Conservation (phyloP, 2,797 vertebrate genomes). For the Leptodactylus fallax region DNA sequence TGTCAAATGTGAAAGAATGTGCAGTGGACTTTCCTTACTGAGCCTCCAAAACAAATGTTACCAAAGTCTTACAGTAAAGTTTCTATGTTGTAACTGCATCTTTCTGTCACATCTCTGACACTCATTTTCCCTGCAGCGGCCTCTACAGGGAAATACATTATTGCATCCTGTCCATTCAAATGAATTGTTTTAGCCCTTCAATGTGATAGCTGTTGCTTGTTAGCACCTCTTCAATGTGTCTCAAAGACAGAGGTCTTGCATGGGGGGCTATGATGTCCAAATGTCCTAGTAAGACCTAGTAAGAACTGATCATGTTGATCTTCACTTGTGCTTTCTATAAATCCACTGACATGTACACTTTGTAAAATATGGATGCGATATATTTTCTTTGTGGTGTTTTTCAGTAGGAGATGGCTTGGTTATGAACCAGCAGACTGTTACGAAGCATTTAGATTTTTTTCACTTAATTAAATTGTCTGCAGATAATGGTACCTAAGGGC, state of each 20-base stretch:
- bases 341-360: background rate
- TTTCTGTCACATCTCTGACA: background rate
- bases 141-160: background rate
- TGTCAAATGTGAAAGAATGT: no score
- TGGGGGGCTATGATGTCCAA: no score
- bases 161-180: no score
- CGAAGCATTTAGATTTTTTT: background rate
- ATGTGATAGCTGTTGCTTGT: background rate
- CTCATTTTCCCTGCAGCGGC: no score
- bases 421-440: background rate
- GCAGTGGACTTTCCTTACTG: no score
- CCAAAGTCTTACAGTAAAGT: background rate
- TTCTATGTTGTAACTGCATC: background rate
- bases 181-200: background rate
- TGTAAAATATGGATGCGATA: background rate
- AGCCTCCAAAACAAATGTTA: no score
- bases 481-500: slow-evolving; percentile 22
- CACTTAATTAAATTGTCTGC: slow-evolving; percentile 25
- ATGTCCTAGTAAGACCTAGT: background rate
- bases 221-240: no score
- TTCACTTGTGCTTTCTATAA: background rate
- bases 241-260: no score
- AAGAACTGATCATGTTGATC: background rate
- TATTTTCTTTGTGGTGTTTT: background rate
- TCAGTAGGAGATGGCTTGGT: background rate